Evolutionary conservation across 2,888 invertebrate genomes (phyloP), one percentile per base, ranked within the genome.

Genomic region (Drosophila suboccidentalis): DNA sequence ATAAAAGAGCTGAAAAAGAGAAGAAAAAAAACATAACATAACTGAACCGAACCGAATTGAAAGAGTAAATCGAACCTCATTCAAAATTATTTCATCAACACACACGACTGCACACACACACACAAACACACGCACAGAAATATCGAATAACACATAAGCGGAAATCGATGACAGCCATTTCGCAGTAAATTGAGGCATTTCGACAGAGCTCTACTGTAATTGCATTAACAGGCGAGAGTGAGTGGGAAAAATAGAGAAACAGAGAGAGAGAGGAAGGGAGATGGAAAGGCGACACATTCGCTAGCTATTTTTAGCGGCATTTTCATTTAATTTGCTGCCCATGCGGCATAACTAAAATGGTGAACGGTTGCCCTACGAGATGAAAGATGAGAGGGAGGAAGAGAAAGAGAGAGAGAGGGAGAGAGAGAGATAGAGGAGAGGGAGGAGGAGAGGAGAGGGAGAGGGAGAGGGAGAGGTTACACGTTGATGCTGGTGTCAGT

Each of bases 101-200:
- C 64, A 70, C 71, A 65, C 57, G 67, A 49, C 68, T 60, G n/a
- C 53, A 57, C 43, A 66, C 70, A 57, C 43, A 66, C 70, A 67
- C 49, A 68, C 64, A 19, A 41, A 57, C 53, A 38, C 41, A 60
- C 50, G 34, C 51, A 53, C 36, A 59, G 53, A 68, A 57, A 72
- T 72, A 82, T 82, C 81, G 67, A 71, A 81, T 71, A 74, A 67
- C 76, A 69, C 64, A 65, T 78, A 85, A 83, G 82, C 84, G 84
- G 80, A 84, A 84, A 84, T 84, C 84, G 87, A 84, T 84, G 84
- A 80, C 87, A 74, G 82, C 87, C 84, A 84, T 84, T 84, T 84
- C 80, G 82, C 71, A 78, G 82, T 82, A 87, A 84, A 84, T 84
- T 84, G 85, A 82, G 82, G 85, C 82, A 80, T 84, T 84, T 82